These are phyloP conservation scores for Hypomecis atomaria DNA, from an alignment of 2,888 invertebrate genomes.

Conservation along the genomic window DNA sequence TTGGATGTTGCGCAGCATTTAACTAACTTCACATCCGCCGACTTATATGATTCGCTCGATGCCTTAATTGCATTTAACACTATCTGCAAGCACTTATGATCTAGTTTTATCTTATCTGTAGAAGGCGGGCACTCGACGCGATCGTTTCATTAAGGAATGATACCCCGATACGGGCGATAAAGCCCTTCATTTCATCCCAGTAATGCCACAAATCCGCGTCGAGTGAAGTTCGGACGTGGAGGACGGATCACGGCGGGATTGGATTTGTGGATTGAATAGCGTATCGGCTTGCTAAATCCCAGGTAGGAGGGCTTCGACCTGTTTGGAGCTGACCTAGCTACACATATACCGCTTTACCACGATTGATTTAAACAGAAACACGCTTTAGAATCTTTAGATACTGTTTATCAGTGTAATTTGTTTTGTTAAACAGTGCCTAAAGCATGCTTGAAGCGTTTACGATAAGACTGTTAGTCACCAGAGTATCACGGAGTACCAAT, in stretches of 20 bases:
- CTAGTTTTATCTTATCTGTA: slow-evolving; percentile 3
- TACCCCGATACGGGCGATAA: slow-evolving; percentile 10
- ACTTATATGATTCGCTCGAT: no score
- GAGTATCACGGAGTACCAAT: no score
- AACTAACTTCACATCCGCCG: no score
- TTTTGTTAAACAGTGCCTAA: no score
- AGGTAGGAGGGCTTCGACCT: not conserved
- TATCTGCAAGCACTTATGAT: not conserved
- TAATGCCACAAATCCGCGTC: slow-evolving; percentile 8
- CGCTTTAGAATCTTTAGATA: no score
- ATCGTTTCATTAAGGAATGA: slow-evolving; percentile 9
- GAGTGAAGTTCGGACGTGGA: not conserved
- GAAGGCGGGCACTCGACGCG: not conserved
- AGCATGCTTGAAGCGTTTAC: no score
- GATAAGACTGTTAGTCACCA: no score
- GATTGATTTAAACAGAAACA: no score
- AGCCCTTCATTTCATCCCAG: not conserved
- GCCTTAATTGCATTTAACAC: not conserved
- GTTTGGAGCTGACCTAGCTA: not conserved
- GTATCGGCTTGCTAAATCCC: not conserved
- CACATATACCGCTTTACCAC: no score
- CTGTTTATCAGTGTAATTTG: no score
- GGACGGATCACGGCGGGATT: slow-evolving; percentile 9
- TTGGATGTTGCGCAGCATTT: no score
- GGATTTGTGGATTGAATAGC: slow-evolving; percentile 14